Conservation (phyloP, 1,140 invertebrate species). For the Drosophila albomicans region DNA sequence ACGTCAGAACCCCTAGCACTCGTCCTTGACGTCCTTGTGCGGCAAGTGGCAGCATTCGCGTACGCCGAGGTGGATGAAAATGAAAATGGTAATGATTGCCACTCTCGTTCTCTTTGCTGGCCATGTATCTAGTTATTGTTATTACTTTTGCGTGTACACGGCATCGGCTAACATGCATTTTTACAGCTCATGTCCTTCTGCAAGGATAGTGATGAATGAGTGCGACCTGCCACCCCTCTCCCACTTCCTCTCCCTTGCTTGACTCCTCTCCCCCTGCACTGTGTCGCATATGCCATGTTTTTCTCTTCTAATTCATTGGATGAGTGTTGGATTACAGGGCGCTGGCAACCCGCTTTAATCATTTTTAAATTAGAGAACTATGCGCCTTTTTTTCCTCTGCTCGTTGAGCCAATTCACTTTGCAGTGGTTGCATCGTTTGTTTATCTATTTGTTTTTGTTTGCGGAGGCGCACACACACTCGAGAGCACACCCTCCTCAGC, state of each 20-base stretch:
- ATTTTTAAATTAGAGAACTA: constrained; percentile 84
- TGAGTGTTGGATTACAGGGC: constrained; percentile 80
- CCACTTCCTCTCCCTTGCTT: no score
- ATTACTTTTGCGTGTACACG: constrained; percentile 73
- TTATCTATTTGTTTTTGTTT: constrained; percentile 76
- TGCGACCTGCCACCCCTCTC: constrained; percentile 19
- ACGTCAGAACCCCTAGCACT: constrained; percentile 63
- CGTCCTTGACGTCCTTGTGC: constrained; percentile 67
- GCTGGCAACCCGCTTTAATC: constrained; percentile 72
- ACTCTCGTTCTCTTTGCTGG: not conserved
- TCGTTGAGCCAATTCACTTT: constrained; percentile 39
- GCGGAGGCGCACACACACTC: constrained; percentile 32
- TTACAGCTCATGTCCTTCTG: constrained; percentile 52
- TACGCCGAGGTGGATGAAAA: constrained; percentile 33
- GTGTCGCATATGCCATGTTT: constrained; percentile 76
- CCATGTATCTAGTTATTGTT: constrained; percentile 66
- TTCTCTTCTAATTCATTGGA: constrained; percentile 68
- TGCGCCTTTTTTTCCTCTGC: constrained; percentile 64
- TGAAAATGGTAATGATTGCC: constrained; percentile 15
- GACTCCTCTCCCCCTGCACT: no score
- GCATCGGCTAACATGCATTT: constrained; percentile 39
- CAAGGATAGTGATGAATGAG: constrained; percentile 71
- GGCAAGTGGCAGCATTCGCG: constrained; percentile 67
- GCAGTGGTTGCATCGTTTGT: constrained; percentile 60
- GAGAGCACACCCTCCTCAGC: constrained; percentile 30